Base-by-base conservation (phyloP, 2,113 vertebrate species). In the Dicentrarchus labrax region DNA sequence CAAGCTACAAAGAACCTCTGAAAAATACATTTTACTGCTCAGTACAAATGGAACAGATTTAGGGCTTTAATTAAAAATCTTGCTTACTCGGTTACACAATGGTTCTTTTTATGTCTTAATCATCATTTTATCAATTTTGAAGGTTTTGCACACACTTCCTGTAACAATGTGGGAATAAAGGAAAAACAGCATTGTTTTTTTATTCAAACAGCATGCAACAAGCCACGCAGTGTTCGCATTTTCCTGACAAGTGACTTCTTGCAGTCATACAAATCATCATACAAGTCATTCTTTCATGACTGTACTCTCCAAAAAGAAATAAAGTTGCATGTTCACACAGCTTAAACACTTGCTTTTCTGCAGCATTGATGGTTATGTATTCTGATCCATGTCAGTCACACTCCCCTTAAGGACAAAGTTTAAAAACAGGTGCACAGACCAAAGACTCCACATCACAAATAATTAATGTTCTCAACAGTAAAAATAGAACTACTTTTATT, bases 11-110 rank as follows among this genome's bases (percentile, higher is more conserved):
- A 75, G 11, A 54, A 75, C 21, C 13, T 11, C 66, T 41, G 7
- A 60, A 73, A 72, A 70, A 65, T 39, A 41, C 1, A 30, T 67
- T 0, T 59, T 8, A 60, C 36, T 54, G 60, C 41, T 62, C 56
- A 30, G 53, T 38, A 30, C 7, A 47, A 57, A 67, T 24, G 45
- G 15, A 74, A 43, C 62, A 60, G 3, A 71, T 56, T 70, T 16
- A 41, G 21, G 36, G 12, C 38, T 83, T 76, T 22, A 39, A 67
- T 56, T n/a, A 6, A 83, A 78, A 74, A 38, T 24, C n/a, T 41
- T 41, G 17, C 30, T 47, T 7, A 57, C 19, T n/a, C 7, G 30
- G 38, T 69, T 24, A 16, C 56, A 50, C 17, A n/a, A 2, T n/a
- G 6, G 0, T 15, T 72, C 4, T n/a, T 43, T 48, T 45, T 21